Percentiles rank a stretch among this genome's conserved stretches.
phyloP scores from a whole-genome alignment of 2,113 vertebrate species.

The Vanacampus margaritifer region DNA sequence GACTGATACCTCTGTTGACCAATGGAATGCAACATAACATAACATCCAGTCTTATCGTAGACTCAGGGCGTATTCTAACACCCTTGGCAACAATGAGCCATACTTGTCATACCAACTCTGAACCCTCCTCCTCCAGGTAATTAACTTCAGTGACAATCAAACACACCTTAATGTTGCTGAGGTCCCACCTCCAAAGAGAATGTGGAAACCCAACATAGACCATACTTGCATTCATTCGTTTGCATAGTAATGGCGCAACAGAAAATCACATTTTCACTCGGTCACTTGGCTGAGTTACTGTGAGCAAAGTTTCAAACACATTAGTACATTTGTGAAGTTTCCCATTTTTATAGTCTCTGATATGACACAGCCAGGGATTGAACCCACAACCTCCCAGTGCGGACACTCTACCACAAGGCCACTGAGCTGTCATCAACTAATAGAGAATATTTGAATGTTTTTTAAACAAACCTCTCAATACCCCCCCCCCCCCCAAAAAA shows the following conservation, averaged over 20 bases:
- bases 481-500: too few relatives aligned
- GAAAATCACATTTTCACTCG: neutral
- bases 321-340: too few relatives aligned
- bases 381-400: too few relatives aligned
- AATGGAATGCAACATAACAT: neutral
- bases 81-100: slow-evolving; percentile 32
- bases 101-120: slow-evolving; percentile 38
- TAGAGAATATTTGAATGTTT: too few relatives aligned
- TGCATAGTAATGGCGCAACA: neutral
- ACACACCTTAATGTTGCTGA: slow-evolving; percentile 49
- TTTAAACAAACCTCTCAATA: too few relatives aligned
- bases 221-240: slow-evolving; percentile 18
- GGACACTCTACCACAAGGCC: too few relatives aligned
- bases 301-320: neutral
- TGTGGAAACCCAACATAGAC: slow-evolving; percentile 27
- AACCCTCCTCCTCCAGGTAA: slow-evolving; percentile 16
- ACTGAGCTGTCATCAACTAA: too few relatives aligned
- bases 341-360: too few relatives aligned
- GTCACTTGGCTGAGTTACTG: neutral
- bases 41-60: neutral
- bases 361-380: too few relatives aligned
- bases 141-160: slow-evolving; percentile 27
- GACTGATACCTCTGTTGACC: neutral
- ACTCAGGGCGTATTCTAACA: neutral
- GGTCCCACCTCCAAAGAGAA: slow-evolving; percentile 52